Evolutionary conservation across 2,888 invertebrate species (phyloP), one percentile per base, ranked within the genome.

Genomic region (Cheilosia grossa): DNA sequence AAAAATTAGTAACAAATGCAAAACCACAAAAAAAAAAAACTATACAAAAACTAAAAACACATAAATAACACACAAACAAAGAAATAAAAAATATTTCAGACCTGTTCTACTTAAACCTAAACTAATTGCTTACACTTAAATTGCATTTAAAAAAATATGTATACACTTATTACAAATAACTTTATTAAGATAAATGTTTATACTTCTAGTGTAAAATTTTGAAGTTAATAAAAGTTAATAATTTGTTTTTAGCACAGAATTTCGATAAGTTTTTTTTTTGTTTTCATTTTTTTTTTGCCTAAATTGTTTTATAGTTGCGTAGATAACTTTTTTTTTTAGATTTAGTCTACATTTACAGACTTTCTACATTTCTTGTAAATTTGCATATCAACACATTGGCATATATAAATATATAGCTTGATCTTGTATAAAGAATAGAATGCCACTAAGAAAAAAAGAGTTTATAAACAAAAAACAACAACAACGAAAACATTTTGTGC

Each of bases 81-180:
- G 24, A 10, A 53, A 54, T 33, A 54, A 37, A 24, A 64, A 24
- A 74, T 47, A 74, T 74, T 64, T 74, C 44, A 74, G 63, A 67
- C 44, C 51, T 58, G 40, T 44, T 82, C 33, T 82, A 70, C 64
- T 80, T 69, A 74, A 83, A 59, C 37, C 69, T 74, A 80, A 83
- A 80, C 79, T 80, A 74, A 81, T 58, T 72, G 66, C 67, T 85
- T 75, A 75, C 40, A 44, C 47, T 75, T 75, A 61, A 66, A 85
- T 83, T 85, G 85, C 81, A 80, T 80, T 80, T 81, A 80, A 81
- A 80, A 83, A 83, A 85, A 81, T 83, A 83, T 85, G 67, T 83
- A 74, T 85, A 85, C 85, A 85, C 70, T 85, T 75, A 85, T 85
- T 72, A 79, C 72, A 79, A 56, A 72, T 66, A 66, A 81, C 54